Evolutionary conservation across 2,888 invertebrate genomes (phyloP), one percentile per base, ranked within the genome.

Genomic region (Argyresthia albistria): DNA sequence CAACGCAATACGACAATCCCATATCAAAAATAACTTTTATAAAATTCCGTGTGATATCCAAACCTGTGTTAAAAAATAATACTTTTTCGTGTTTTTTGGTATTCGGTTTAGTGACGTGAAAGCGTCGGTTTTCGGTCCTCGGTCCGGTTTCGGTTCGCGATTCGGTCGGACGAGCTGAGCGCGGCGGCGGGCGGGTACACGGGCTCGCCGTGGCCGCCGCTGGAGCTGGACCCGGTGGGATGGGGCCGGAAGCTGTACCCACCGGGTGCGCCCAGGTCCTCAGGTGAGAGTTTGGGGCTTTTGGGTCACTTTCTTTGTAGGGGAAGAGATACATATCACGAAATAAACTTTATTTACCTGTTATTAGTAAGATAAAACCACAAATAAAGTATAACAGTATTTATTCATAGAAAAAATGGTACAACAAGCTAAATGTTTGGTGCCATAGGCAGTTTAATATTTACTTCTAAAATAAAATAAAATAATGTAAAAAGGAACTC

Each of bases 231-330:
- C 88, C 91, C 91, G 74, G 91, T 91, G 79, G 91, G 90, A 82
- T 94, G 94, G 94, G 93, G 94, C 60, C 91, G 94, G 66, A 94
- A 94, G 79, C 88, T 94, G 65, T 94, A 94, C 77, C 93, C 93
- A 66, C 90, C 93, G 65, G 90, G 92, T 63, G 93, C 91, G 63
- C 91, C 91, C 60, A 81, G 91, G 63, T 88, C 90, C 61, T 91
- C 92, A 70, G 88, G 88, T 88, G 72, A 61, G 76, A 65, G 10
- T 43, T 12, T 8, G 9, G 43, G 8, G 8, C 8, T 43, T 12
- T 43, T n/a, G n/a, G n/a, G n/a, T n/a, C n/a, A n/a, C n/a, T n/a
- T n/a, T n/a, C n/a, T n/a, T n/a, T n/a, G n/a, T n/a, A n/a, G n/a
- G n/a, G n/a, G n/a, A n/a, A n/a, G n/a, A n/a, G n/a, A n/a, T n/a